Percentiles rank a stretch among this genome's conserved stretches.
Evolutionary conservation across 1,140 invertebrate species (phyloP).

Genomic region (Diprion similis): DNA sequence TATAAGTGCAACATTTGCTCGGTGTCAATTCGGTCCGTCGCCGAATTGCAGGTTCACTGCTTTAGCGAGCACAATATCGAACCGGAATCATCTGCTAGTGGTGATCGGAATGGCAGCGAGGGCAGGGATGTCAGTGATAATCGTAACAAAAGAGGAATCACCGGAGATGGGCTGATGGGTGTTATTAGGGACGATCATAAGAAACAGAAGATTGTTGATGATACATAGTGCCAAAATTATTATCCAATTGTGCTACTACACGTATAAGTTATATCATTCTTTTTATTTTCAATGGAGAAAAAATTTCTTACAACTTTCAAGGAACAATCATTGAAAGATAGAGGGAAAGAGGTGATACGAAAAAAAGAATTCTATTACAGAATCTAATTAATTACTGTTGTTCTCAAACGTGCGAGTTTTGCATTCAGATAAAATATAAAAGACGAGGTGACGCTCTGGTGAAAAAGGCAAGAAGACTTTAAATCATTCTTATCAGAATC

Average conservation of each 20-base stretch:
- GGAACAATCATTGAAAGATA: not conserved
- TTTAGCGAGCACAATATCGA: conserved; percentile 51
- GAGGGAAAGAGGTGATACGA: too few species aligned
- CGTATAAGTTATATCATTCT: conserved; percentile 23
- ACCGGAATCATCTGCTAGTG: conserved; percentile 25
- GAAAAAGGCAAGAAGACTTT: too few species aligned
- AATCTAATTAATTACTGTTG: too few species aligned
- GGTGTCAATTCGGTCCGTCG: conserved; percentile 43
- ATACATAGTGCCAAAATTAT: conserved; percentile 49
- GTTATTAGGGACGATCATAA: conserved; percentile 31
- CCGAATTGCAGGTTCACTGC: conserved; percentile 52
- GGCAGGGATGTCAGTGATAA: conserved; percentile 26
- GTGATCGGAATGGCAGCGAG: conserved; percentile 24
- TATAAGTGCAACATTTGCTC: conserved; percentile 52
- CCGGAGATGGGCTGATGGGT: not conserved
- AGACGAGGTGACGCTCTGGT: too few species aligned
- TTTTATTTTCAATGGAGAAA: conserved; percentile 19
- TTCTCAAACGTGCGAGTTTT: too few species aligned
- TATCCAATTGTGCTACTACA: conserved; percentile 10
- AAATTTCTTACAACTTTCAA: not conserved
- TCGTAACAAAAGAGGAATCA: conserved; percentile 32
- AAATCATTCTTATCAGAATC: too few species aligned
- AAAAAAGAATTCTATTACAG: too few species aligned
- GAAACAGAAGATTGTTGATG: conserved; percentile 33
- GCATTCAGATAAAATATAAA: too few species aligned